Base-by-base conservation (phyloP, 2,888 invertebrate genomes). In the Hanleya hanleyi region DNA sequence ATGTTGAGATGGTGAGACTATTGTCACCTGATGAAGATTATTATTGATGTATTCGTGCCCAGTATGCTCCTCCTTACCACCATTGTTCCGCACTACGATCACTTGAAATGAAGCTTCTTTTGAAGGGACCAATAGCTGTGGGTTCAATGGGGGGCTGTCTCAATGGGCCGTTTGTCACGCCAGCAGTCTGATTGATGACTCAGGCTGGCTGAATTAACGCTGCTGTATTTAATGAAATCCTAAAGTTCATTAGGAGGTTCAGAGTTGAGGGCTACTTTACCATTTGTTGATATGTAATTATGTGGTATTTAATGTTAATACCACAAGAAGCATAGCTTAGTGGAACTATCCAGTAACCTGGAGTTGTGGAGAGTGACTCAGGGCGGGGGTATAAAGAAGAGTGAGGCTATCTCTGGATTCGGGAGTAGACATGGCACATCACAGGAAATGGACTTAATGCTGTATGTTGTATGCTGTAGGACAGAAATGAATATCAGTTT, bases 201-300 rank as follows among this genome's bases (percentile, higher is more conserved):
- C 32, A 29, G 4, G 32, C 29, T 29, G 57, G 32, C 32, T 29
- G 22, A 57, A 57, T 29, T 57, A 29, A 57, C 12, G n/a, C n/a
- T 32, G 22, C 57, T 26, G 26, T 7, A 57, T 57, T 57, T 57
- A 57, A 57, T 57, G 57, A 57, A 57, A 57, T 57, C 57, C n/a
- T 18, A 47, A 47, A 57, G 57, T 57, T 57, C 57, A 57, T 57
- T 57, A 57, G 57, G 29, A 29, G 26, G 15, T 15, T 29, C 15
- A 57, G 57, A 15, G 26, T 18, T 22, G 26, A 22, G 15, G 41
- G 9, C 9, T 41, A 32, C 57, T 57, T 57, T 57, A 57, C 15
- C 57, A 57, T 57, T 57, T 57, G 57, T 57, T 57, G 57, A 57
- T 57, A 57, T 57, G 57, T 32, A 57, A 57, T 57, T 57, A 57